A percentile compares a stretch with the other conserved stretches of the same genome.
These are phyloP conservation scores for Halisarca cf. caerulea DNA, from an alignment of 37 sponge, comb jelly and placozoan species.

Conservation along the genomic window DNA sequence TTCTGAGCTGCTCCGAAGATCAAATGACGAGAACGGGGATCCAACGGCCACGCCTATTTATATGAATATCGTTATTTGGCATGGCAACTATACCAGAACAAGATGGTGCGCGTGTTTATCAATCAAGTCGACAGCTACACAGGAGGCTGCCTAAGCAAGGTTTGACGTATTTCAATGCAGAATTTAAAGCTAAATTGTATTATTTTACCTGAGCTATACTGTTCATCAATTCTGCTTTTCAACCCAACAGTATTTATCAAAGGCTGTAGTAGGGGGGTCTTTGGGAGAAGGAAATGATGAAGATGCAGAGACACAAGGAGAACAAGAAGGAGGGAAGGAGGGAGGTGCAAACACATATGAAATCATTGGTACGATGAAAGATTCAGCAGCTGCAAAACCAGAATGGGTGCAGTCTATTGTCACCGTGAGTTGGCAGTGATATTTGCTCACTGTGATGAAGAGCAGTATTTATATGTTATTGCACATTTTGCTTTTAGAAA, in stretches of 20 bases:
- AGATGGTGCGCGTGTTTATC: slow-evolving; percentile 85
- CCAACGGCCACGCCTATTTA: background rate
- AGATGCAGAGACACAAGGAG: slow-evolving; percentile 39
- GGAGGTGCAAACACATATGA: slow-evolving; percentile 51
- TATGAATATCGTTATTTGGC: background rate
- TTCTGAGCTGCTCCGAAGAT: background rate
- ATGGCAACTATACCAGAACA: slow-evolving; percentile 13
- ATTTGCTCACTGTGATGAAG: background rate
- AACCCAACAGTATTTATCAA: slow-evolving; percentile 39
- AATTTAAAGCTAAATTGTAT: background rate
- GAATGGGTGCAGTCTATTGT: slow-evolving; percentile 67
- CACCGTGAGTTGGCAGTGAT: background rate
- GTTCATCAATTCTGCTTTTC: background rate
- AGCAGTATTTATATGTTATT: background rate
- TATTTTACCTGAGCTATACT: no score
- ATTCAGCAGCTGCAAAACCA: slow-evolving; percentile 48
- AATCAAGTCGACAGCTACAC: slow-evolving; percentile 80
- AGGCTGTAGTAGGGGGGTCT: slow-evolving; percentile 62
- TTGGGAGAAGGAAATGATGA: slow-evolving; percentile 44
- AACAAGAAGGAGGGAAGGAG: background rate
- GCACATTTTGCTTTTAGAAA: background rate
- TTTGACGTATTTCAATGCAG: background rate
- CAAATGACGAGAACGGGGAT: background rate
- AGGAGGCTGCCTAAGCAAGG: slow-evolving; percentile 75
- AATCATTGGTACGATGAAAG: slow-evolving; percentile 76